Base-by-base conservation (phyloP, 2,888 invertebrate genomes). In the Spodoptera exigua region DNA sequence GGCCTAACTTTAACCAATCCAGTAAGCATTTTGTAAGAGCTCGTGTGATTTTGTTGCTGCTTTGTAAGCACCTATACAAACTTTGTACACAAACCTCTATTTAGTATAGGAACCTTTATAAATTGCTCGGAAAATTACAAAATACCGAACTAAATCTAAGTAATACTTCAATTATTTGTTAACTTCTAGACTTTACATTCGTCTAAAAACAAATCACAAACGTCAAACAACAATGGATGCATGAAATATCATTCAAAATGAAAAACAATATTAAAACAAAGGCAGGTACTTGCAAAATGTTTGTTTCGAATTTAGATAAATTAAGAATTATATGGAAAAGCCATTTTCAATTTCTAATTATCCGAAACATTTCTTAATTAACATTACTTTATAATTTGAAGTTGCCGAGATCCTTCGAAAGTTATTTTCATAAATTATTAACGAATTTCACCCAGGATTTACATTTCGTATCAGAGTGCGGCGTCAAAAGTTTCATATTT, bases 321-420 rank as follows among this genome's bases (percentile, higher is more conserved):
- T 58, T 21, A 43, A 43, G 46, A 66, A 43, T 58, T 35, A 27
- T 1, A 2, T 35, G 18, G 36, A 36, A 43, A 45, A 35, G 41
- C 46, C 17, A 56, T 47, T 51, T 62, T 49, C 55, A 62, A 62
- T 40, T 46, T 55, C 3, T 47, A 51, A 69, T 46, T 27, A 55
- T 51, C 13, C 32, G 14, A 27, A 62, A 61, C 41, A 51, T 21
- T 27, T 62, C 3, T 18, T 39, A 55, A 66, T 70, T 46, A 66
- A 69, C 55, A 37, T 66, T 37, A 62, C 32, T 66, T 62, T 37
- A 49, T 51, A 69, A 62, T 39, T 41, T 18, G 1, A 70, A 55
- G 41, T 55, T 41, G n/a, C 48, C 37, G 34, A 62, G 43, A 39
- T 69, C 49, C 46, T 47, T 47, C 43, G 49, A 14, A 51, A 47